Base-by-base conservation (phyloP, 2,797 vertebrate genomes). In the Novumbra hubbsi region DNA sequence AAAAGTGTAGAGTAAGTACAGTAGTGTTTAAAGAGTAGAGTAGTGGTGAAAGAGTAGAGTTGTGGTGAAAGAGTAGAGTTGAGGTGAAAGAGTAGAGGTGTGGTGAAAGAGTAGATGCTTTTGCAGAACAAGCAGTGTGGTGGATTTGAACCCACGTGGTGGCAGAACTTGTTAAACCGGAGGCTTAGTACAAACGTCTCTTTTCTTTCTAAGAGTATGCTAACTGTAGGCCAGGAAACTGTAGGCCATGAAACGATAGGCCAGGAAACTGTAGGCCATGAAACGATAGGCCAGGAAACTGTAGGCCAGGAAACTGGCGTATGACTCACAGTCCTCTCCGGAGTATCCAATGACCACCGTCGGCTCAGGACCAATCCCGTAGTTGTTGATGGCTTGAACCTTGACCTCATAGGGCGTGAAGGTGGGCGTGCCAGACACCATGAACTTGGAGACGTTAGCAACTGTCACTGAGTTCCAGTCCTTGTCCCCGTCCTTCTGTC, bases 301-400 rank as follows among this genome's bases (percentile, higher is more conserved):
- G 50, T n/a, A 19, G 50, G 19, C 50, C 50, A 19, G 7, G 50
- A 55, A n/a, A 55, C 50, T n/a, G 50, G 21, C 48, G 19, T 34
- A 1, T 3, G 70, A 97, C 98, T 98, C 92, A 99, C 98, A 92
- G 87, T 99, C 97, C 88, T 99, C 98, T 81, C 98, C 98, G 1
- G 98, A 99, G 92, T 95, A 92, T 74, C 96, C 98, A 38, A 90
- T 88, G 80, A 93, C 84, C 0, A 90, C 72, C 30, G 80, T 72
- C 0, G 98, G 96, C 63, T 97, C 94, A 2, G 97, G 96, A 72
- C 94, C 98, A 24, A 83, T 81, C 4, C 97, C 98, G 5, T 94
- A 70, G 3, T 95, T 90, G 64, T 99, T 99, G 80, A 96, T 80
- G 48, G 98, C 95, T 85, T 96, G 97, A 71, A 99, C 97, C 90